A percentile compares a stretch with the other conserved stretches of the same genome.
These are phyloP conservation scores for Cercopithecus petaurista DNA, from an alignment of 2,797 vertebrate genomes.

Conservation along the genomic window DNA sequence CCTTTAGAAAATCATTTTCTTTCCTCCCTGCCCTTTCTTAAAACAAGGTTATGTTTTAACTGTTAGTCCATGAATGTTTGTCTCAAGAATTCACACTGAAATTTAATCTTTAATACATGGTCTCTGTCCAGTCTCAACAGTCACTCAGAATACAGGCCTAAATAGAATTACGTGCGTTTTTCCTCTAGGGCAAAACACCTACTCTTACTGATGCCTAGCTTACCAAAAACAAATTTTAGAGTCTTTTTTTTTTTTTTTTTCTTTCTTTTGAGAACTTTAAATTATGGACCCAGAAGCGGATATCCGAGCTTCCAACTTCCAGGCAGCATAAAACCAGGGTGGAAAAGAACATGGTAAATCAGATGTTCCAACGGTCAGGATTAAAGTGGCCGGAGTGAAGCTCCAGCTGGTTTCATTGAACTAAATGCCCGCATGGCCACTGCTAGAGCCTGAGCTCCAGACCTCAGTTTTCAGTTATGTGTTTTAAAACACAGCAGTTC, in stretches of 20 bases:
- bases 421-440: not conserved
- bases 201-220: not conserved
- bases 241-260: not conserved
- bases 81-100: slow-evolving; percentile 9
- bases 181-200: not conserved
- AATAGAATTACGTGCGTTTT: not conserved
- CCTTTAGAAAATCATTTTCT: not conserved
- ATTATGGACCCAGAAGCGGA: not conserved
- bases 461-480: not conserved
- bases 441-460: not conserved
- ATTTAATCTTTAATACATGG: not conserved
- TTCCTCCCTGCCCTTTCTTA: not conserved
- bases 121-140: not conserved
- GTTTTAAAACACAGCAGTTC: not conserved
- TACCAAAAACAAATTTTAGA: not conserved
- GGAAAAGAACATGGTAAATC: not conserved
- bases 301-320: not conserved
- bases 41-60: slow-evolving; percentile 15
- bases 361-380: not conserved
- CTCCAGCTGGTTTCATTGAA: not conserved
- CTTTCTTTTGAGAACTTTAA: not conserved
- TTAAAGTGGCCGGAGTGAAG: too few relatives aligned
- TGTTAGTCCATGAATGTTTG: not conserved
- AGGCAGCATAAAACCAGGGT: not conserved
- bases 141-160: not conserved